These are phyloP conservation scores for Anthrax anthrax DNA, from an alignment of 2,888 invertebrate species.

Conservation along the genomic window DNA sequence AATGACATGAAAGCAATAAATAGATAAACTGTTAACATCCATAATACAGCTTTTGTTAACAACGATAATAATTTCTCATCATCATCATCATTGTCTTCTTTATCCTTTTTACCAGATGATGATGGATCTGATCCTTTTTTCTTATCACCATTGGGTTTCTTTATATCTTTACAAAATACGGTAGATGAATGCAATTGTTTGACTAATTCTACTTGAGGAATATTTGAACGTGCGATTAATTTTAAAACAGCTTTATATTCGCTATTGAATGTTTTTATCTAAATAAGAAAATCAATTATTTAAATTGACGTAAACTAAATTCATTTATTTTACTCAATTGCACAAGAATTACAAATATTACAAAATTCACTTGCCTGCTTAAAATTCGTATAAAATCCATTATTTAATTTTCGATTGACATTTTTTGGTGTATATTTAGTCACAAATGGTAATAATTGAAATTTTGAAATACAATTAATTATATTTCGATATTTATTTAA, in stretches of 20 bases:
- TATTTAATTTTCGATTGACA: not conserved
- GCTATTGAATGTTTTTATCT: conserved; percentile 21
- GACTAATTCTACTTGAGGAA: not conserved
- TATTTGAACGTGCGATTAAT: conserved; percentile 8
- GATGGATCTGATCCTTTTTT: conserved; percentile 7
- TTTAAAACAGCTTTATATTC: conserved; percentile 28
- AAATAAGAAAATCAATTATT: not conserved
- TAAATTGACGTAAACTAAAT: too few relatives aligned
- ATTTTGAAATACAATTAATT: not conserved
- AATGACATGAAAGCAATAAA: conserved; percentile 57
- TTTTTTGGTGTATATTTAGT: not conserved
- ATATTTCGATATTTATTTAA: not conserved
- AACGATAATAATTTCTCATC: conserved; percentile 57
- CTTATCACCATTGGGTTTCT: not conserved
- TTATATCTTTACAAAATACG: not conserved
- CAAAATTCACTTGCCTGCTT: not conserved
- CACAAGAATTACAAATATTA: too few relatives aligned
- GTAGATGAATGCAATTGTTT: not conserved
- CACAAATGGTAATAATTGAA: not conserved
- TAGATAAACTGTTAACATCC: conserved; percentile 64
- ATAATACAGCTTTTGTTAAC: conserved; percentile 60
- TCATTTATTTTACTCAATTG: too few relatives aligned
- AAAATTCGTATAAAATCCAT: not conserved
- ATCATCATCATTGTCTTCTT: conserved; percentile 40
- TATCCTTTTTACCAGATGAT: conserved; percentile 16